Conservation (phyloP, 2,888 invertebrate species). For the Clivina fossor region DNA sequence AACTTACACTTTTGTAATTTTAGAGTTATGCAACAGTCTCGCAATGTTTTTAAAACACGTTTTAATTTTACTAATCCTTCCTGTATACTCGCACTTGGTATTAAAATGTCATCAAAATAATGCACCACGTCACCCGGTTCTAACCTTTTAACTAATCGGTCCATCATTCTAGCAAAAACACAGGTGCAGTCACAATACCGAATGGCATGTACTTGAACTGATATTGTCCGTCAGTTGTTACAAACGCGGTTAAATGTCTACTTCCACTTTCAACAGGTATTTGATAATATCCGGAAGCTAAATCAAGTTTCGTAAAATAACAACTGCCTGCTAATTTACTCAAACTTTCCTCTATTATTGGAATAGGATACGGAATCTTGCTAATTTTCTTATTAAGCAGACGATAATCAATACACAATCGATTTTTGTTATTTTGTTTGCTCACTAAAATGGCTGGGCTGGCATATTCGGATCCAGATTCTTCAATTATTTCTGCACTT, state of each 20-base stretch:
- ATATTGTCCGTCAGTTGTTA: conserved; percentile 43
- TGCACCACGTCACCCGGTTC: conserved; percentile 17
- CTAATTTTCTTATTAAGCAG: conserved; percentile 41
- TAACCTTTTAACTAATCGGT: background rate
- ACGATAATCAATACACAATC: conserved; percentile 40
- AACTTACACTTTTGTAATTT: conserved; percentile 45
- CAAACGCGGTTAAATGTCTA: conserved; percentile 41
- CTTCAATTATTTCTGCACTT: conserved; percentile 28
- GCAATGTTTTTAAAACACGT: conserved; percentile 36
- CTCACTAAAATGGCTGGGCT: conserved; percentile 31
- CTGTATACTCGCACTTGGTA: conserved; percentile 20
- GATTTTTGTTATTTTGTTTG: conserved; percentile 32
- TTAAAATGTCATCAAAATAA: conserved; percentile 40
- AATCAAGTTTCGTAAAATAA: conserved; percentile 39
- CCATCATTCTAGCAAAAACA: conserved; percentile 47
- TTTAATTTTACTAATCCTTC: conserved; percentile 40
- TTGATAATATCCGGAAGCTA: conserved; percentile 45
- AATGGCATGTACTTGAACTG: conserved; percentile 48
- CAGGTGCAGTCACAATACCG: conserved; percentile 46
- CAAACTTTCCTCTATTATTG: conserved; percentile 41
- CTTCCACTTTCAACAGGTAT: conserved; percentile 39
- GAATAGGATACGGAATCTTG: conserved; percentile 41
- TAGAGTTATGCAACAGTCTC: conserved; percentile 35
- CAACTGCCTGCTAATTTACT: conserved; percentile 36
- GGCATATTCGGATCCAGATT: conserved; percentile 38